A percentile compares a stretch with the other conserved stretches of the same genome.
These are phyloP conservation scores for Silurus glanis DNA, from an alignment of 2,113 vertebrate species.

Conservation along the genomic window DNA sequence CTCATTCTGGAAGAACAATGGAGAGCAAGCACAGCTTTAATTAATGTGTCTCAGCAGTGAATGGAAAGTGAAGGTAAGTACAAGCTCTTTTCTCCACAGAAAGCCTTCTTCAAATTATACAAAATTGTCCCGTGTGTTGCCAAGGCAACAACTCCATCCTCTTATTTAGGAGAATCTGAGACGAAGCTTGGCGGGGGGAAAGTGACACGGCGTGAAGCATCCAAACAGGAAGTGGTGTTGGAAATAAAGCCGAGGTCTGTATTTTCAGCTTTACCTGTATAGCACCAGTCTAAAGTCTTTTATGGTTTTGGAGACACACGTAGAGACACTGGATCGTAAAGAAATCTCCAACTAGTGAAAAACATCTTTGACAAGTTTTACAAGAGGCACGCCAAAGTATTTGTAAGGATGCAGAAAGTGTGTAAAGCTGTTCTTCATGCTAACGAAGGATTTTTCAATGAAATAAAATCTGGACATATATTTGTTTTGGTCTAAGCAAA, in stretches of 20 bases:
- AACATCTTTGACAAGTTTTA: too few species aligned
- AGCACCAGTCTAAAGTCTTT: too few species aligned
- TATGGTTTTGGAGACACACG: too few species aligned
- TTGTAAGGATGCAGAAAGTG: too few species aligned
- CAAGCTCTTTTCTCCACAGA: slow-evolving; percentile 54
- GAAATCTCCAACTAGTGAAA: too few species aligned
- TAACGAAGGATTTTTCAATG: too few species aligned
- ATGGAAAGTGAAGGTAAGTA: slow-evolving; percentile 36
- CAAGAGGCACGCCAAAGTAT: too few species aligned
- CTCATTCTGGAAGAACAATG: background rate
- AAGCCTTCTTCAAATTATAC: slow-evolving; percentile 66
- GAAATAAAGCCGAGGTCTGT: background rate
- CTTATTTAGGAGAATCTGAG: slow-evolving; percentile 69
- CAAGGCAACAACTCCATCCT: slow-evolving; percentile 75
- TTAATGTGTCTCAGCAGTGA: slow-evolving; percentile 29
- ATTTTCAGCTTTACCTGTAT: too few species aligned
- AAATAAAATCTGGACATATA: too few species aligned
- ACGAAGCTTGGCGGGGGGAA: slow-evolving; percentile 60
- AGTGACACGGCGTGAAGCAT: slow-evolving; percentile 27
- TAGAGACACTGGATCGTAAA: too few species aligned
- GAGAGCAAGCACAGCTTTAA: slow-evolving; percentile 6
- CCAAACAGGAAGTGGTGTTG: slow-evolving; percentile 4
- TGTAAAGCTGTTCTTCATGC: too few species aligned
- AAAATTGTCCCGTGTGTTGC: slow-evolving; percentile 72
- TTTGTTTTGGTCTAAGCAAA: too few species aligned